phyloP scores from a whole-genome alignment of 1,140 invertebrate genomes.

The Cyphomyrmex costatus region DNA sequence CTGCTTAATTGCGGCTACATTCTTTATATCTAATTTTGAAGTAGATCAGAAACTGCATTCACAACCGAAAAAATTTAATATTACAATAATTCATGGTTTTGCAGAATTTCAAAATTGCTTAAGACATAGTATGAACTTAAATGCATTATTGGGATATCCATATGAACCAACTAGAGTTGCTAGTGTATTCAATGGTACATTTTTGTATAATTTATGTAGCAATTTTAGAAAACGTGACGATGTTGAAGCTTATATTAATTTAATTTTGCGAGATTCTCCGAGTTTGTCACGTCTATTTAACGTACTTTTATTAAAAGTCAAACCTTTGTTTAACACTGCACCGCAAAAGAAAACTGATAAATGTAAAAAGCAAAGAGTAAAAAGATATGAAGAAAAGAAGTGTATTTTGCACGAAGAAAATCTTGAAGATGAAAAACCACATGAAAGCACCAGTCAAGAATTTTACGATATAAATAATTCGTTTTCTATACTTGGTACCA shows the following conservation, averaged over 20 bases:
- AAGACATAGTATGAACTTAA: conserved; percentile 89
- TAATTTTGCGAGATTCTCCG: conserved; percentile 86
- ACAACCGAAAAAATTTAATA: conserved; percentile 89
- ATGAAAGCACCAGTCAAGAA: conserved; percentile 39
- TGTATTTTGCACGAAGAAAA: conserved; percentile 18
- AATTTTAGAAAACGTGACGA: conserved; percentile 87
- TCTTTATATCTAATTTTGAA: conserved; percentile 89
- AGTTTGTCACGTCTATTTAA: conserved; percentile 85
- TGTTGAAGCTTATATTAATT: conserved; percentile 86
- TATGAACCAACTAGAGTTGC: conserved; percentile 87
- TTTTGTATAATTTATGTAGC: conserved; percentile 91
- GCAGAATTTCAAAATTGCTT: conserved; percentile 91
- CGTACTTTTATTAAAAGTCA: conserved; percentile 69
- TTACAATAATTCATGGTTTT: conserved; percentile 89
- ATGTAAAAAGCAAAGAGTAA: conserved; percentile 58
- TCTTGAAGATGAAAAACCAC: conserved; percentile 35
- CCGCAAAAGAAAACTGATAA: conserved; percentile 28
- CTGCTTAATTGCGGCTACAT: conserved; percentile 88
- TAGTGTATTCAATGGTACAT: conserved; percentile 90
- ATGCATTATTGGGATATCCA: conserved; percentile 88
- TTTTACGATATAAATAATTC: conserved; percentile 77
- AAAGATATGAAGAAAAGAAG: conserved; percentile 43
- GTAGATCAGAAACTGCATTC: conserved; percentile 88
- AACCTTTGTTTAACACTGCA: conserved; percentile 58
- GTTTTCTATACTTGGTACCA: conserved; percentile 62